Conservation (phyloP, 2,113 vertebrate species). For the Cardinalis cardinalis region DNA sequence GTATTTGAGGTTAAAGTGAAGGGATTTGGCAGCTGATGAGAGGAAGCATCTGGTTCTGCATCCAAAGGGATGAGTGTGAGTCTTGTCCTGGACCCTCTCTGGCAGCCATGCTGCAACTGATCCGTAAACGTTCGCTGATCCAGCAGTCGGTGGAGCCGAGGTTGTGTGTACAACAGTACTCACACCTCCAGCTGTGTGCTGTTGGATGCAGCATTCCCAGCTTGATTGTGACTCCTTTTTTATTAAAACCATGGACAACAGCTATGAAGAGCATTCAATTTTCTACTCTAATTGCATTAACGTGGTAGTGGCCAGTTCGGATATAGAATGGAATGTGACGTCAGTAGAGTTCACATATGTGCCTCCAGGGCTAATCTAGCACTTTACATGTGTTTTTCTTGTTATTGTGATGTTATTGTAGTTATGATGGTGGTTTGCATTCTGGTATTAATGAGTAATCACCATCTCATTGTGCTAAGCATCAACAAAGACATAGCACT, state of each 20-base stretch:
- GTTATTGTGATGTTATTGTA: not conserved
- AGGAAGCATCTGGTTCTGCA: constrained; percentile 9
- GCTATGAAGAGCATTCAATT: not conserved
- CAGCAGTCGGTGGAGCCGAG: not conserved
- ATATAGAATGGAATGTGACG: not conserved
- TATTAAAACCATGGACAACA: not conserved
- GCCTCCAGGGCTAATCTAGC: not conserved
- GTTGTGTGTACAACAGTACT: accelerated
- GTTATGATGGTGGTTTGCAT: not conserved
- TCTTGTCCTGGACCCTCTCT: not conserved
- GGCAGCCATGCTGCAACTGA: not conserved
- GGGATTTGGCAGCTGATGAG: not conserved
- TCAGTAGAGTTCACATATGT: not conserved
- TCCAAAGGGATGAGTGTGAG: not conserved
- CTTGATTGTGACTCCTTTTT: not conserved
- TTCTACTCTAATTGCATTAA: not conserved
- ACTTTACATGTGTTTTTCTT: constrained; percentile 14
- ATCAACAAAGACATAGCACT: not conserved
- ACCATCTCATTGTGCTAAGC: not conserved
- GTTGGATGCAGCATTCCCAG: not conserved
- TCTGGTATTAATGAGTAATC: not conserved
- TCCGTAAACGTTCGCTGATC: not conserved
- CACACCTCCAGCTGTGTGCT: not conserved
- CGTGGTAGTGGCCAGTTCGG: accelerated
- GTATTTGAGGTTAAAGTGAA: not conserved